Evolutionary conservation across 2,797 vertebrate species (phyloP).

Genomic region (Esox masquinongy): DNA sequence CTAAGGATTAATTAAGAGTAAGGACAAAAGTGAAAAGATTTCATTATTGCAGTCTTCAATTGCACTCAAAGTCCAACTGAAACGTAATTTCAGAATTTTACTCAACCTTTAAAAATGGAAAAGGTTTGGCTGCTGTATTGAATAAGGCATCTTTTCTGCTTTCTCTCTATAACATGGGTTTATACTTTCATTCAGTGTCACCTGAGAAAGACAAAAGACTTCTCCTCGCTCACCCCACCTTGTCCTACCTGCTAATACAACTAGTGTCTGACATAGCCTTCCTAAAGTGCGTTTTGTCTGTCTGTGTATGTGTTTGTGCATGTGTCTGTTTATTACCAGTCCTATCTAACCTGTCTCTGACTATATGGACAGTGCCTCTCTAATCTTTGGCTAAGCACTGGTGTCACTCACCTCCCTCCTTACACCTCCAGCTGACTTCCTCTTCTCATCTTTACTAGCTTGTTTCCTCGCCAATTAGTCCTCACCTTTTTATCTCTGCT

Average conservation of each 20-base stretch:
- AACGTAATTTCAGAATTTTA: too few relatives aligned
- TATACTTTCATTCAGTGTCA: too few relatives aligned
- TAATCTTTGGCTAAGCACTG: slow-evolving; percentile 61
- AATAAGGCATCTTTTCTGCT: too few relatives aligned
- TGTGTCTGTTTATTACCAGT: not conserved
- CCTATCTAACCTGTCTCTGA: not conserved
- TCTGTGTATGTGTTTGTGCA: not conserved
- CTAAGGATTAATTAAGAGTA: not conserved
- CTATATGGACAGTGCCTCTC: slow-evolving; percentile 51
- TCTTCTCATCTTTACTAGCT: too few relatives aligned
- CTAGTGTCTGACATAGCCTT: not conserved
- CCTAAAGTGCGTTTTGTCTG: not conserved
- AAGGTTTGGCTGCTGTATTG: too few relatives aligned
- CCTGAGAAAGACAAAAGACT: not conserved
- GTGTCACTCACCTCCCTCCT: not conserved
- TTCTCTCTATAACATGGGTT: too few relatives aligned
- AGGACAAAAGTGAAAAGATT: not conserved
- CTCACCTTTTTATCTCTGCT: too few relatives aligned
- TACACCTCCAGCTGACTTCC: not conserved
- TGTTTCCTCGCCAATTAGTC: too few relatives aligned
- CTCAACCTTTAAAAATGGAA: too few relatives aligned
- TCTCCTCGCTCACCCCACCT: not conserved
- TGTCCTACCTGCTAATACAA: not conserved
- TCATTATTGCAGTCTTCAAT: too few relatives aligned
- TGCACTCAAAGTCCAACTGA: too few relatives aligned